Evolutionary conservation across 2,797 vertebrate species (phyloP), one percentile per base, ranked within the genome.

Genomic region (Hippoglossus hippoglossus): DNA sequence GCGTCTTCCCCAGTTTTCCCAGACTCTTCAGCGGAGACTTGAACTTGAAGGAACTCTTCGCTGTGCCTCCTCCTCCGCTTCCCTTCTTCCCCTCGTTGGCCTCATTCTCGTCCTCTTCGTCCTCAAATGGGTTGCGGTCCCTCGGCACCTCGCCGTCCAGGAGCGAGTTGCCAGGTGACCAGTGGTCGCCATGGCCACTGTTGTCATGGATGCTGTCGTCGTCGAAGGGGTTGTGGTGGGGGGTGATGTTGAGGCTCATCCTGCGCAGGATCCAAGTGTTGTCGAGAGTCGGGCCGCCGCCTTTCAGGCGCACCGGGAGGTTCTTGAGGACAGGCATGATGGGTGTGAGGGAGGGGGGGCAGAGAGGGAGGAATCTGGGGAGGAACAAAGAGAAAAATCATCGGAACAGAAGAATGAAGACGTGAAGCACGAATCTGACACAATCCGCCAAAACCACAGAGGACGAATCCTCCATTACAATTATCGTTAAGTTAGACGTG

Each of bases 21-120:
- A 95, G 87, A 12, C 83, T 91, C 89, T 94, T 95, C 73, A 95
- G 91, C 0, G 95, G 94, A 0, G 94, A 94, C 26, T 80, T 93
- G 59, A 94, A 92, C 82, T 82, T 94, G 59, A 95, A 81, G 0
- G 94, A 91, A 0, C 90, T 73, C 71, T 92, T 94, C 31, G 58
- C 85, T 0, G 91, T 88, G 4, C 91, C 78, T 72, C 93, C 73
- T 18, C 79, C 63, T 5, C 88, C 63, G 36, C 85, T 71, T 74
- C 87, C 87, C 50, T 89, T 92, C n/a, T 91, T 90, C 24, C 86
- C 93, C 84, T 95, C 94, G 4, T 95, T 94, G 58, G 93, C 93
- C 75, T 94, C 93, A 4, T 95, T 95, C 77, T 95, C 95, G 3
- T 94, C 95, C 77, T 95, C 94, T 78, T 95, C 95, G 1, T 95